These are phyloP conservation scores for Apostichopus parvimensis DNA, from an alignment of 35 echinoderm and acorn worm genomes.

Conservation along the genomic window DNA sequence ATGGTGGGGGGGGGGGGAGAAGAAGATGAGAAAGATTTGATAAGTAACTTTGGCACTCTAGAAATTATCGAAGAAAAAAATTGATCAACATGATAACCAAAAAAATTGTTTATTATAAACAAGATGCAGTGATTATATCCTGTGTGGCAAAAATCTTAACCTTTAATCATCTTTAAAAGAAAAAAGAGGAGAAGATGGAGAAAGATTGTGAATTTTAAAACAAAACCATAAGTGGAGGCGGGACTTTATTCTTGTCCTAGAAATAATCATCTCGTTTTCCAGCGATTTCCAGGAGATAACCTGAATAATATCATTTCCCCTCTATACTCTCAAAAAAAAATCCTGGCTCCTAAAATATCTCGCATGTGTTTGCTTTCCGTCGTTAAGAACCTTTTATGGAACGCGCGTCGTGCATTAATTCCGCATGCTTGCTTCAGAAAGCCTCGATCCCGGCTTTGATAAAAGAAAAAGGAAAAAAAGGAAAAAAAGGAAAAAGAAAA, in stretches of 20 bases:
- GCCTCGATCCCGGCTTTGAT: neutral
- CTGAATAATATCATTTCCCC: conserved; percentile 13
- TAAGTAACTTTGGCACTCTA: too few species aligned
- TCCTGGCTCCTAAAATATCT: neutral
- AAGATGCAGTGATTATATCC: too few species aligned
- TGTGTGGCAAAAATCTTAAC: too few species aligned
- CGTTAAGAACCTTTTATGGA: conserved; percentile 29
- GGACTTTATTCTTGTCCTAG: neutral
- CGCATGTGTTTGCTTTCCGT: conserved; percentile 26
- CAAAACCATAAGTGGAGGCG: too few species aligned
- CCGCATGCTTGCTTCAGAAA: conserved; percentile 35
- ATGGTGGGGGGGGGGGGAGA: too few species aligned
- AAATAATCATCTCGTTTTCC: neutral
- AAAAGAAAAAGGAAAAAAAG: neutral
- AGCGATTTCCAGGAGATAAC: neutral
- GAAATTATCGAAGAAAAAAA: too few species aligned
- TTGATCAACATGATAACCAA: too few species aligned
- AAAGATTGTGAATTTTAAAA: too few species aligned
- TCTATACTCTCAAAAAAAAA: neutral
- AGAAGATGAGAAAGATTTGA: too few species aligned
- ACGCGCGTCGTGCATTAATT: conserved; percentile 50
- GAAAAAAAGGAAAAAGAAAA: neutral
- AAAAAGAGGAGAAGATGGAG: too few species aligned
- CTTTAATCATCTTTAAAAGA: too few species aligned
- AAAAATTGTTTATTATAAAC: too few species aligned